Evolutionary conservation across 2,113 vertebrate genomes (phyloP).

Genomic region (Benitochromis conjunctus): DNA sequence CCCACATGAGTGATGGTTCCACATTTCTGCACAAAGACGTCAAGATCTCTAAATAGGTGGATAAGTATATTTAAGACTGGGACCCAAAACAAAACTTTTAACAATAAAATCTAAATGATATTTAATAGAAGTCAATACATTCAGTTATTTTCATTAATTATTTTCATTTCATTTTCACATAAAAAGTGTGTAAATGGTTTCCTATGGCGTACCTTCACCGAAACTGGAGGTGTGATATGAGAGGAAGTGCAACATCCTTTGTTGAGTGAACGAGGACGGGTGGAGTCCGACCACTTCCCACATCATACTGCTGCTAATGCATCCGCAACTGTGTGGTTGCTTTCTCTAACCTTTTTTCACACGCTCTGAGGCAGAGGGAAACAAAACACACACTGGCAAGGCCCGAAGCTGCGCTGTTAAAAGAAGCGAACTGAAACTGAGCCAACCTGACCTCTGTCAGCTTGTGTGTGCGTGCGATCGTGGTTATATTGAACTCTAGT

Average conservation of each 20-base stretch:
- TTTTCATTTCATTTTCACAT: not conserved
- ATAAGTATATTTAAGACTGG: not conserved
- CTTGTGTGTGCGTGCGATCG: not conserved
- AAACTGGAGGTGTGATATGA: not conserved
- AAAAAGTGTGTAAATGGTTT: not conserved
- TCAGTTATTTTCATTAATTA: not conserved
- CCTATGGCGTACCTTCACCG: not conserved
- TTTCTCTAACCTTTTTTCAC: slow-evolving; percentile 24
- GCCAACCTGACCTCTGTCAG: not conserved
- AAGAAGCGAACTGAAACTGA: not conserved
- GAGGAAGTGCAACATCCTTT: slow-evolving; percentile 44
- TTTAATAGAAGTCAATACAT: not conserved
- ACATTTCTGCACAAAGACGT: not conserved
- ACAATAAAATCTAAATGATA: not conserved
- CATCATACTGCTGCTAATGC: not conserved
- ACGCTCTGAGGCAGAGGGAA: not conserved
- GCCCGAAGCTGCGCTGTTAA: not conserved
- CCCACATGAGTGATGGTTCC: not conserved
- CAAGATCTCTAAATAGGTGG: not conserved
- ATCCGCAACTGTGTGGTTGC: not conserved
- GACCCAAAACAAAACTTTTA: not conserved
- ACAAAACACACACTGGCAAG: not conserved
- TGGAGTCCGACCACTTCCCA: slow-evolving; percentile 48
- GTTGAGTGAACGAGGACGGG: slow-evolving; percentile 24
- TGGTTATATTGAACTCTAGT: not conserved